Conservation (phyloP, 1,140 invertebrate species). For the Sesamia nonagrioides region DNA sequence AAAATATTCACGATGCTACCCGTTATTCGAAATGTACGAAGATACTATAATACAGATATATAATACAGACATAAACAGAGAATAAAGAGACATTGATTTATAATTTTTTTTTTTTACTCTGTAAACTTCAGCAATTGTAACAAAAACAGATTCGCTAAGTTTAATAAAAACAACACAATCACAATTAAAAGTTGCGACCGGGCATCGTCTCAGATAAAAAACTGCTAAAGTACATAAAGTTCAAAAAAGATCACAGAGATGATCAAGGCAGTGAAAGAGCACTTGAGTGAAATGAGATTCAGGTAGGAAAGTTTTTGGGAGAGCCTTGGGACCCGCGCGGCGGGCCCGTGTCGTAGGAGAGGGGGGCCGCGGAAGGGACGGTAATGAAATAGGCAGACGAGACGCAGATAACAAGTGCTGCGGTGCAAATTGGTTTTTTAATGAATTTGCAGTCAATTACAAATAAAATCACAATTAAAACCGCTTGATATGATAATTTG, state of each 20-base stretch:
- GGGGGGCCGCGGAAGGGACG: constrained; percentile 48
- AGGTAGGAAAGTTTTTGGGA: constrained; percentile 57
- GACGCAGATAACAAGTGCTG: constrained; percentile 43
- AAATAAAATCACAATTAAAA: constrained; percentile 51
- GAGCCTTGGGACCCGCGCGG: neutral
- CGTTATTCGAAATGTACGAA: no score
- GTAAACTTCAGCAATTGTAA: constrained; percentile 8
- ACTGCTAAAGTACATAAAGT: constrained; percentile 50
- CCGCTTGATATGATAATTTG: constrained; percentile 49
- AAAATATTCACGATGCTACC: no score
- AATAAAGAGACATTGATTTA: no score
- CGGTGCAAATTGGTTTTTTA: constrained; percentile 62
- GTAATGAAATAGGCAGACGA: constrained; percentile 55
- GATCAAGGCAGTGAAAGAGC: constrained; percentile 55
- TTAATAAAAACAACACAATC: constrained; percentile 31
- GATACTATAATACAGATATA: no score
- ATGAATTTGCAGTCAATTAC: constrained; percentile 49
- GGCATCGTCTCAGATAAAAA: constrained; percentile 26
- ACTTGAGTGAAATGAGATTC: constrained; percentile 63
- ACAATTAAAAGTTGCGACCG: constrained; percentile 28
- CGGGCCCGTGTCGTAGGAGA: neutral
- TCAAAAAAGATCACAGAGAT: constrained; percentile 58
- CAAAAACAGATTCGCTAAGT: constrained; percentile 28
- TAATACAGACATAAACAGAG: no score
- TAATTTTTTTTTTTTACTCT: neutral